Conservation (phyloP, 2,113 vertebrate genomes). For the Sphyrna mokarran region DNA sequence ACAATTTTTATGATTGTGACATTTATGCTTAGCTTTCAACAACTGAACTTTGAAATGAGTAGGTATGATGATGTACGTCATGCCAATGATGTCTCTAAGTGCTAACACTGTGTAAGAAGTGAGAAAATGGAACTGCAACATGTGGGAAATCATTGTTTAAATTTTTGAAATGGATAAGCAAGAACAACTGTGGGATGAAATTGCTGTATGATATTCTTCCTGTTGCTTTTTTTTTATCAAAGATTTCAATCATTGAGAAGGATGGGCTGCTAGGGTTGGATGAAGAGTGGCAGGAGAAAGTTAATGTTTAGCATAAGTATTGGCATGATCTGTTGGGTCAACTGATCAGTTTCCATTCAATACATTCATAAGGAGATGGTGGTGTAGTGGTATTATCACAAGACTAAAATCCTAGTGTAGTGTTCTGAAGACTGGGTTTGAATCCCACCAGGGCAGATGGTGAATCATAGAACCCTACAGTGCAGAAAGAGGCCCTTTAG, state of each 20-base stretch:
- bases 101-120: neutral
- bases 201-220: neutral
- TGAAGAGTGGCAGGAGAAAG: neutral
- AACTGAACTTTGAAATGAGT: neutral
- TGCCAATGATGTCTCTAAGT: neutral
- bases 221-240: neutral
- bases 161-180: neutral
- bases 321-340: too few species aligned
- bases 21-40: conserved; percentile 2
- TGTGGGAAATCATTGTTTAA: neutral
- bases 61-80: neutral
- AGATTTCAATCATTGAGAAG: neutral
- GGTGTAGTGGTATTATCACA: too few species aligned
- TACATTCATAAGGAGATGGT: neutral
- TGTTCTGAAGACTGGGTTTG: too few species aligned
- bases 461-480: too few species aligned
- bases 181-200: neutral
- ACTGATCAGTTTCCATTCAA: neutral
- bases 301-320: neutral
- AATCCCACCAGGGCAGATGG: too few species aligned
- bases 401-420: too few species aligned
- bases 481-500: too few species aligned
- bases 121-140: neutral
- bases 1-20: neutral
- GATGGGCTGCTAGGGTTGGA: neutral